phyloP scores from a whole-genome alignment of 1,140 invertebrate species.

The Sycobia sp. region DNA sequence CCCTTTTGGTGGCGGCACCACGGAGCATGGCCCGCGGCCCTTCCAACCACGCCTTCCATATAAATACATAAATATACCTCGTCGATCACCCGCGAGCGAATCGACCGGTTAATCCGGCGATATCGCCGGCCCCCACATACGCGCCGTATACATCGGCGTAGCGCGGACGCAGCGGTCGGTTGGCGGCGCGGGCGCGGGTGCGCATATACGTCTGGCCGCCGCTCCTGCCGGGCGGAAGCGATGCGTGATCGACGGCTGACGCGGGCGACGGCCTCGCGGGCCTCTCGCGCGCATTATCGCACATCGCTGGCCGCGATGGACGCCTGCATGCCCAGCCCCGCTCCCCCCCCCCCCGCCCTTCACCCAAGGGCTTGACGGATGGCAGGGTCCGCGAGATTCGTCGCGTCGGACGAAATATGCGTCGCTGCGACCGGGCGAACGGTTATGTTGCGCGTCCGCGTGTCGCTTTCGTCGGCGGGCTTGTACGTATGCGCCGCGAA shows the following conservation, averaged over 20 bases:
- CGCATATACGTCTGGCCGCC: too few species aligned
- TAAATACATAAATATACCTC: too few species aligned
- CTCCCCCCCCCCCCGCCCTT: neutral
- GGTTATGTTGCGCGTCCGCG: too few species aligned
- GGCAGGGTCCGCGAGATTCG: slow-evolving; percentile 26
- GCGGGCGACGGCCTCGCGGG: slow-evolving; percentile 32
- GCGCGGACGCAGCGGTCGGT: neutral
- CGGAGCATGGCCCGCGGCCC: too few species aligned
- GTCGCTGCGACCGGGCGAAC: neutral
- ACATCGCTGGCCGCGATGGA: slow-evolving; percentile 24
- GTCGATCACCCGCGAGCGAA: too few species aligned
- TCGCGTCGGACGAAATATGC: neutral
- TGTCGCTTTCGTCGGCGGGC: too few species aligned
- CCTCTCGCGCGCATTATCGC: slow-evolving; percentile 9
- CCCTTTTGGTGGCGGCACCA: too few species aligned
- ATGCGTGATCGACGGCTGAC: slow-evolving; percentile 42
- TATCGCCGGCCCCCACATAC: too few species aligned
- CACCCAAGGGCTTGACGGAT: slow-evolving; percentile 41
- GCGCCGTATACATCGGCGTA: neutral
- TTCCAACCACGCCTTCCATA: too few species aligned
- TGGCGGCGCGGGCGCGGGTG: slow-evolving; percentile 6
- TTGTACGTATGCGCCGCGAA: too few species aligned
- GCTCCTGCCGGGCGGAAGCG: too few species aligned
- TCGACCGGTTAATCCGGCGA: too few species aligned
- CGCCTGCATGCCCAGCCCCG: neutral